Percentiles rank a stretch among this genome's conserved stretches.
These are phyloP conservation scores for Watsonalla binaria DNA, from an alignment of 2,888 invertebrate genomes.

Conservation along the genomic window DNA sequence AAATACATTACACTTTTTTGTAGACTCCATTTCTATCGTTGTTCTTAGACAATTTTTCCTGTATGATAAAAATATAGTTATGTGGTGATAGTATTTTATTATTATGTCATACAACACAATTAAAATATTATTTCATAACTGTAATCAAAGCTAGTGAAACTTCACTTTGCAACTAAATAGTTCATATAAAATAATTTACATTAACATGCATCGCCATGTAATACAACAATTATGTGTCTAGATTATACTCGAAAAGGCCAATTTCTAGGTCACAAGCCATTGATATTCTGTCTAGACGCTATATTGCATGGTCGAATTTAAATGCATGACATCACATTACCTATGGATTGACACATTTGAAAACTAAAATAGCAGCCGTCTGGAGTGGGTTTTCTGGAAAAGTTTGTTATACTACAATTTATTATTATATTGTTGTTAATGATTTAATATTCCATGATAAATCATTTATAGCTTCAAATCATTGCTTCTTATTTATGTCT, in stretches of 20 bases:
- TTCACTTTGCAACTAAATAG: too few species aligned
- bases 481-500: too few species aligned
- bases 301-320: constrained; percentile 77
- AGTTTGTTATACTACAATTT: too few species aligned
- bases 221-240: constrained; percentile 14
- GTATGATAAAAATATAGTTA: too few species aligned
- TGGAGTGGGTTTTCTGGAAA: constrained; percentile 45
- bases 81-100: too few species aligned
- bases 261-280: constrained; percentile 73
- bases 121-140: too few species aligned
- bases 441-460: not conserved
- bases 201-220: constrained; percentile 18
- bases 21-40: too few species aligned
- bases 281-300: constrained; percentile 74
- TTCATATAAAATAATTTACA: not conserved
- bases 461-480: too few species aligned
- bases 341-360: constrained; percentile 70
- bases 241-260: constrained; percentile 43
- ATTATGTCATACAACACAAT: too few species aligned
- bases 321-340: constrained; percentile 68
- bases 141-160: too few species aligned
- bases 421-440: constrained; percentile 14
- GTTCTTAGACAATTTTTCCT: too few species aligned
- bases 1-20: too few species aligned
- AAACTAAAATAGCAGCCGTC: constrained; percentile 69